These are phyloP conservation scores for Zosterops pallidus DNA, from an alignment of 2,113 vertebrate species.

Conservation along the genomic window DNA sequence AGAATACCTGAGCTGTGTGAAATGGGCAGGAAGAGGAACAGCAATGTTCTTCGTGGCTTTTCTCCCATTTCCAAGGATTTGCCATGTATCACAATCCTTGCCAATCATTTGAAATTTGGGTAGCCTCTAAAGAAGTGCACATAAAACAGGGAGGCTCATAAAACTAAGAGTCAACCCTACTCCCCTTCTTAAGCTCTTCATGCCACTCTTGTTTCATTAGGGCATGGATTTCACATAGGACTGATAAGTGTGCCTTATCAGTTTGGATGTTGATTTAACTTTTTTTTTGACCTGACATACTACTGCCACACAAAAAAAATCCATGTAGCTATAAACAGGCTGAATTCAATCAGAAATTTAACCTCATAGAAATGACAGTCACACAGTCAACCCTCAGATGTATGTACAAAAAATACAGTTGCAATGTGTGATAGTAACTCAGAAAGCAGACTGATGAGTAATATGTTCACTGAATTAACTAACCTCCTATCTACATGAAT, in stretches of 20 bases:
- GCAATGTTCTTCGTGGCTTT: not conserved
- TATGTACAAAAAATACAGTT: not conserved
- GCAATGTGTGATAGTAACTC: not conserved
- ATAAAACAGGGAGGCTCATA: not conserved
- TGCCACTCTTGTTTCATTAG: not conserved
- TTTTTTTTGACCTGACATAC: not conserved
- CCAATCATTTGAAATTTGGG: not conserved
- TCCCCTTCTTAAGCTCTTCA: not conserved
- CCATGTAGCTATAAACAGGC: not conserved
- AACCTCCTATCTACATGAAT: not conserved
- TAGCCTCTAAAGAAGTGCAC: not conserved
- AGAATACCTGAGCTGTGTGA: not conserved
- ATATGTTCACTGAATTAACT: slow-evolving; percentile 6
- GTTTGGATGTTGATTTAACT: not conserved
- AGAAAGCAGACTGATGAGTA: not conserved
- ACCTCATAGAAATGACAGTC: not conserved
- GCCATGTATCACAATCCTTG: accelerated
- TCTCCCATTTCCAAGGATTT: not conserved
- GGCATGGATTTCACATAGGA: not conserved
- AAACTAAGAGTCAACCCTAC: not conserved
- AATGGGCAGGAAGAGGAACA: not conserved
- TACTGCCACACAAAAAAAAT: not conserved
- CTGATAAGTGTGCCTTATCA: not conserved
- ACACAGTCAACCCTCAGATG: not conserved
- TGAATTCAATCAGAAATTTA: not conserved